Conservation (phyloP, 2,113 vertebrate species). For the Seriola dumerili region DNA sequence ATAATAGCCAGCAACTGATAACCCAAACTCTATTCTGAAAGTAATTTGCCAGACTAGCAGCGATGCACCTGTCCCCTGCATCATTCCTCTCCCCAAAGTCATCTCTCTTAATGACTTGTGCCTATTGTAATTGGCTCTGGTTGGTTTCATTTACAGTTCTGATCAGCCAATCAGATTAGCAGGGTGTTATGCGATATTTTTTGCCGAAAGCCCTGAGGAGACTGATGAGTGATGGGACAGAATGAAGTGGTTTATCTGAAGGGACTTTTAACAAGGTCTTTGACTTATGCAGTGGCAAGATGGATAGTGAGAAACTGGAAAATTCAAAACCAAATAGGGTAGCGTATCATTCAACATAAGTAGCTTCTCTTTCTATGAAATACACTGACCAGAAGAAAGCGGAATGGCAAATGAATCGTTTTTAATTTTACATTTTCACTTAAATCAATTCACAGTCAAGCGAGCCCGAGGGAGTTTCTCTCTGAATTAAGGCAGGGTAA, state of each 20-base stretch:
- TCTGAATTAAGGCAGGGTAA: too few relatives aligned
- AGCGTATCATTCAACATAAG: not conserved
- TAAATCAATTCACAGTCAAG: not conserved
- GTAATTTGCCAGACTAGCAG: conserved; percentile 77
- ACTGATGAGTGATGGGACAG: conserved; percentile 69
- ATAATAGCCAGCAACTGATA: conserved; percentile 72
- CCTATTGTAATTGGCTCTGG: conserved; percentile 79
- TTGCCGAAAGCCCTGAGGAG: conserved; percentile 56
- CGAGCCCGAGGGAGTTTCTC: too few relatives aligned
- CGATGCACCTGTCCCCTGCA: conserved; percentile 76
- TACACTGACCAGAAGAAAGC: not conserved
- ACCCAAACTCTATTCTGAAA: conserved; percentile 76
- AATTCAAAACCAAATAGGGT: conserved; percentile 28
- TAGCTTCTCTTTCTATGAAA: not conserved
- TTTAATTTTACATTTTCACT: not conserved
- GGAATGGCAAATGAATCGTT: not conserved
- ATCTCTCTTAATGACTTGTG: conserved; percentile 77
- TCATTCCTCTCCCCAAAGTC: conserved; percentile 74
- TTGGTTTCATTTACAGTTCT: conserved; percentile 81
- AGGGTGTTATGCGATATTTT: conserved; percentile 67
- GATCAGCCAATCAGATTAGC: conserved; percentile 83
- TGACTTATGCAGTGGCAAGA: conserved; percentile 46
- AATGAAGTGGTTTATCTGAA: conserved; percentile 73
- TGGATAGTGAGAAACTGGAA: conserved; percentile 16
- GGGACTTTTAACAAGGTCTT: conserved; percentile 76